phyloP scores from a whole-genome alignment of 1,140 invertebrate genomes.

The Trichomalopsis sarcophagae region DNA sequence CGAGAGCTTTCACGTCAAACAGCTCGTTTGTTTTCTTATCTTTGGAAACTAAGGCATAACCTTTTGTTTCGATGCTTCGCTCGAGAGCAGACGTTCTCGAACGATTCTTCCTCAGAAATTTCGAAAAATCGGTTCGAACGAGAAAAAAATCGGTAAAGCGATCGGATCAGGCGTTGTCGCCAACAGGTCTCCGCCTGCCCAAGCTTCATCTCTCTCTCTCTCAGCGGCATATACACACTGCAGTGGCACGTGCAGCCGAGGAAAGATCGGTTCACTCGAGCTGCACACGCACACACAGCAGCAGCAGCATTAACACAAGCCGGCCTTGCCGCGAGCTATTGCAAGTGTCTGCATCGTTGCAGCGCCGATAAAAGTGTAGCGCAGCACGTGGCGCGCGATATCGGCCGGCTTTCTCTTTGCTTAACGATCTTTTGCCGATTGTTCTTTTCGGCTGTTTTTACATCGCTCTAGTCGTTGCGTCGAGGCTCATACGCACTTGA shows the following conservation, averaged over 20 bases:
- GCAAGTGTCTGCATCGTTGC: neutral
- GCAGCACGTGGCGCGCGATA: no score
- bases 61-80: neutral
- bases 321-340: neutral
- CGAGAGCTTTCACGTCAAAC: neutral
- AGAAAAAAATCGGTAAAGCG: no score
- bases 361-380: neutral
- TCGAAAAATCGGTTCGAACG: no score
- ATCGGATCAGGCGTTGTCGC: neutral
- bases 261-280: neutral
- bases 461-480: neutral
- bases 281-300: no score
- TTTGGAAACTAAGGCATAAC: neutral
- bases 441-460: neutral
- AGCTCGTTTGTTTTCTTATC: neutral
- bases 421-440: neutral
- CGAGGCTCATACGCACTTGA: neutral
- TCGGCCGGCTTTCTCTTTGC: neutral
- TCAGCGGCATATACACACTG: no score
- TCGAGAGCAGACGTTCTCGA: no score
- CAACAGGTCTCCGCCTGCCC: neutral
- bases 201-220: no score
- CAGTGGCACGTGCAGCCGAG: neutral
- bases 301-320: neutral
- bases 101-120: no score